These are phyloP conservation scores for Erebia epiphron DNA, from an alignment of 2,888 invertebrate genomes.

Conservation along the genomic window DNA sequence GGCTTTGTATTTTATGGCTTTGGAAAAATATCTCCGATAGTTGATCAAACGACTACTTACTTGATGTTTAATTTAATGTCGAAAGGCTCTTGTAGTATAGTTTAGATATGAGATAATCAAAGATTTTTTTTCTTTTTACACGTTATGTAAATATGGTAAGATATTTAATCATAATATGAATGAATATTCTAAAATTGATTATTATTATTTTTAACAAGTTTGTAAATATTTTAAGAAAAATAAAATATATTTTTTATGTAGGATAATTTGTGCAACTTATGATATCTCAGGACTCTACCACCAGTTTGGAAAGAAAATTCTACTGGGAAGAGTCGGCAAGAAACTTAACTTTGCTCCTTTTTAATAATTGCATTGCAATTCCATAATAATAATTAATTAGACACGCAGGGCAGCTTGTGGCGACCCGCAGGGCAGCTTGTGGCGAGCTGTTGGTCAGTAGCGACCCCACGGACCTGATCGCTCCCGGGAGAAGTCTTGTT, in stretches of 20 bases:
- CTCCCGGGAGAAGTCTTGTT: too few relatives aligned
- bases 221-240: neutral
- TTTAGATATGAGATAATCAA: neutral
- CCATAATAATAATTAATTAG: too few relatives aligned
- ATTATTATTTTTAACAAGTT: neutral
- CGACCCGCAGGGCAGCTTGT: too few relatives aligned
- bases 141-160: neutral
- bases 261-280: too few relatives aligned
- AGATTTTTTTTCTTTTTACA: conserved; percentile 4
- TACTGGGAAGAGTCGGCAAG: too few relatives aligned
- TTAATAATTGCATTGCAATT: too few relatives aligned
- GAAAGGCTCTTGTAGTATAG: neutral
- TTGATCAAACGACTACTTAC: neutral
- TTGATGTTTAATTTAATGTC: neutral
- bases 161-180: neutral
- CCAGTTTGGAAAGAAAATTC: too few relatives aligned
- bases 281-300: too few relatives aligned
- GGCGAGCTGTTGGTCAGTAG: too few relatives aligned
- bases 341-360: too few relatives aligned
- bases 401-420: too few relatives aligned
- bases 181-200: neutral
- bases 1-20: conserved; percentile 10
- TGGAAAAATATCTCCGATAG: conserved; percentile 9
- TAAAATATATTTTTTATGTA: neutral
- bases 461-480: too few relatives aligned